Base-by-base conservation (phyloP, 2,797 vertebrate species). In the Acipenser transmontanus region DNA sequence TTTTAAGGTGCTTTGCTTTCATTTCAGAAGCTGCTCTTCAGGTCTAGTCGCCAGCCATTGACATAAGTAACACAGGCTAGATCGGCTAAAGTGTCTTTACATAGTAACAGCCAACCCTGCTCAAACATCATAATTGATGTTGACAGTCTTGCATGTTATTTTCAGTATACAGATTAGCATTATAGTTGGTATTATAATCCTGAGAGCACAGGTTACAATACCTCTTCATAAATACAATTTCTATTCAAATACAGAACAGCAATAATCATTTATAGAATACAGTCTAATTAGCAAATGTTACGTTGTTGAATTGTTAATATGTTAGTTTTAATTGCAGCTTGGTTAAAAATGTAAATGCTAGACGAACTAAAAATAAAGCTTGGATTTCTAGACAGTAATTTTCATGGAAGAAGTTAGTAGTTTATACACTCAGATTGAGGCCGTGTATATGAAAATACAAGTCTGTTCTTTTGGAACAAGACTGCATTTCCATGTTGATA, bases 381-480 rank as follows among this genome's bases (percentile, higher is more conserved):
- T 34, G 34, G 34, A 34, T 34, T 34, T 34, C 52, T 54, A 6
- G 5, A 54, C n/a, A n/a, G 52, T n/a, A n/a, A 54, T 9, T n/a
- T 9, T 0, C 52, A 6, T 54, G 52, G 52, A 54, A n/a, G 51
- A 5, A n/a, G n/a, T 54, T 8, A 54, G 52, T 9, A 54, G 52
- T 54, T 54, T 9, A 8, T 54, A 9, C 52, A 54, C 8, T 6
- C 6, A n/a, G 52, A 54, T 54, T 9, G 52, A 9, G 52, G 52
- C 52, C 3, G 52, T 9, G 8, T 54, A 1, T 9, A 54, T 54
- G 1, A 54, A 54, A 54, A 54, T n/a, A 54, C 52, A 54, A 9
- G 52, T 54, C 52, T 54, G 52, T 54, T 54, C 52, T 54, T 54
- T 54, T 54, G 9, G 52, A 54, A n/a, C 52, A 54, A 54, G n/a